Evolutionary conservation across 2,888 invertebrate species (phyloP), one percentile per base, ranked within the genome.

Genomic region (Eristalis tenax): DNA sequence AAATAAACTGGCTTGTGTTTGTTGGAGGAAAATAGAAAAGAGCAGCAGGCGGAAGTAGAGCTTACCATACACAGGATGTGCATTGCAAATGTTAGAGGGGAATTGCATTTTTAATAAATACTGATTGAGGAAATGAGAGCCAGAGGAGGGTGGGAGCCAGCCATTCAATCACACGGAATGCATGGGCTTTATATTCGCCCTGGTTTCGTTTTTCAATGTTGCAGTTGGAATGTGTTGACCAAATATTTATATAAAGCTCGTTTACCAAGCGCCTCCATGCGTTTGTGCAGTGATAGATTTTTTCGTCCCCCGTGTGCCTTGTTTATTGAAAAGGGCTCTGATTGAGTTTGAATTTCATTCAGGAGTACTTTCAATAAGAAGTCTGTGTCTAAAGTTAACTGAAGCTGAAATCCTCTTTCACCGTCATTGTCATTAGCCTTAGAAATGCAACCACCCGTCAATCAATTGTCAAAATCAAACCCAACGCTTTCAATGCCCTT

Each of bases 401-500:
- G 18, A 8, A 18, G 8, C 50, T 50, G 15, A 57, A 32, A 32
- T 32, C 32, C 23, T 11, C 15, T 28, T 32, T 63, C 28, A 32
- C 61, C 61, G 22, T 59, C 40, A 40, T 18, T 50, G 18, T 15
- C 40, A 18, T 32, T 32, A 35, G 28, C 43, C 32, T 32, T 23
- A 13, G 50, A 18, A 50, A 6, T n/a, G n/a, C n/a, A n/a, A n/a
- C n/a, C n/a, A n/a, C n/a, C n/a, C n/a, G n/a, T n/a, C n/a, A n/a
- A n/a, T n/a, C n/a, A n/a, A n/a, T n/a, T n/a, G n/a, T n/a, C n/a
- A n/a, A n/a, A n/a, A n/a, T n/a, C n/a, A n/a, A n/a, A n/a, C n/a
- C 23, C 22, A 40, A 59, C 63, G 71, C 28, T 76, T 68, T 69
- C 50, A 68, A 76, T 73, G 81, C 64, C 81, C 76, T 85, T 81